A percentile compares a stretch with the other conserved stretches of the same genome.
phyloP scores from a whole-genome alignment of 2,888 invertebrate species.

The Drosophila paracracens region DNA sequence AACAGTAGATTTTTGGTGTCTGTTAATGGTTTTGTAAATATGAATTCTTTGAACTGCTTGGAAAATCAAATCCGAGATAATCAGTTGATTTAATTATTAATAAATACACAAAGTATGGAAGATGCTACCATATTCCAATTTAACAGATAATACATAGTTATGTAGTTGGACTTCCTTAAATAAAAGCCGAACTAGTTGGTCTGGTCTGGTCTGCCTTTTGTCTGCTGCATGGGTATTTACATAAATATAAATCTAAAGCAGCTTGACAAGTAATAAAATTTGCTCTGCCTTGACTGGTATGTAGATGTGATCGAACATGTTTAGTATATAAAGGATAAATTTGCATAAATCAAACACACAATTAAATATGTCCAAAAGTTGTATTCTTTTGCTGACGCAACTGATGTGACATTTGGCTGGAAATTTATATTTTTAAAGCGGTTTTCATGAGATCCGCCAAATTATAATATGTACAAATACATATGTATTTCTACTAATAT shows the following conservation, averaged over 20 bases:
- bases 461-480: conserved; percentile 56
- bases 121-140: conserved; percentile 22
- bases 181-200: conserved; percentile 48
- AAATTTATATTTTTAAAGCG: conserved; percentile 30
- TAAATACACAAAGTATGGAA: neutral
- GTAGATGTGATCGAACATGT: conserved; percentile 46
- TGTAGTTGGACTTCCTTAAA: conserved; percentile 42
- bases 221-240: conserved; percentile 54
- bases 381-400: conserved; percentile 65
- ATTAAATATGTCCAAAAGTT: conserved; percentile 68
- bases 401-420: conserved; percentile 58
- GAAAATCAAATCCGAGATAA: neutral
- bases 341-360: conserved; percentile 79
- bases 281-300: conserved; percentile 68
- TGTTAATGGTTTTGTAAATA: neutral
- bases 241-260: conserved; percentile 74
- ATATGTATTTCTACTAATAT: neutral
- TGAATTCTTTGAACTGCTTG: neutral
- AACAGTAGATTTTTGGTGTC: no score
- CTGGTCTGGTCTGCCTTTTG: conserved; percentile 31
- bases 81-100: conserved; percentile 13
- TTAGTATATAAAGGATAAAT: conserved; percentile 64
- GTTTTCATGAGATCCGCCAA: conserved; percentile 68
- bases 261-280: conserved; percentile 64
- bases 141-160: conserved; percentile 2